Evolutionary conservation across 2,888 invertebrate genomes (phyloP).

Genomic region (Ceramica pisi): DNA sequence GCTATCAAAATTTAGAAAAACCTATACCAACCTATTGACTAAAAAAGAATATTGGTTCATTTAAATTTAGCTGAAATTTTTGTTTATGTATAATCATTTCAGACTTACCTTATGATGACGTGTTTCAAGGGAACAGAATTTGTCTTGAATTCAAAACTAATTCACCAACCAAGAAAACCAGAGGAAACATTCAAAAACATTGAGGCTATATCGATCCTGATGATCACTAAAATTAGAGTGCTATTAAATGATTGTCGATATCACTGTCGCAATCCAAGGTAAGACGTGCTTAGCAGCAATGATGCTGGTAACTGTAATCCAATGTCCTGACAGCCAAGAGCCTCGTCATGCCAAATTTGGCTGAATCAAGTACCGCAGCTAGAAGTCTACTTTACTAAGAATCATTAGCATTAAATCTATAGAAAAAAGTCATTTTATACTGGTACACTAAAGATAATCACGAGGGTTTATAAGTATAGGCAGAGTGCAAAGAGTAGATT

Average conservation of each 20-base stretch:
- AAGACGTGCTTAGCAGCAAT: conserved; percentile 5
- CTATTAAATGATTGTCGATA: background rate
- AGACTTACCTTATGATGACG: too few relatives aligned
- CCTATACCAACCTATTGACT: too few relatives aligned
- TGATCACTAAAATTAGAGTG: background rate
- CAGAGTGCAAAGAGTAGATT: too few relatives aligned
- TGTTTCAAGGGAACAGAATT: background rate
- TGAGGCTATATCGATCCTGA: background rate
- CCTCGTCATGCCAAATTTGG: conserved; percentile 14
- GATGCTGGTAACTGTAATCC: background rate
- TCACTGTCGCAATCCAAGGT: background rate
- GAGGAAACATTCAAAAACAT: too few relatives aligned
- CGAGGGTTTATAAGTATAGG: too few relatives aligned
- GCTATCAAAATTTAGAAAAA: background rate
- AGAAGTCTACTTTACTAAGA: background rate
- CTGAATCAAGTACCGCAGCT: background rate
- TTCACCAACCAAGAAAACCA: background rate
- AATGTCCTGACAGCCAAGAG: conserved; percentile 1
- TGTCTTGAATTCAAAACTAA: background rate
- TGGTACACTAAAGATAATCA: too few relatives aligned
- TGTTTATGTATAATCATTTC: too few relatives aligned
- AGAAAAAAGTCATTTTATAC: background rate
- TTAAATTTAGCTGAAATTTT: background rate
- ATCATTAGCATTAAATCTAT: background rate
- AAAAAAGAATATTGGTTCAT: background rate